Evolutionary conservation across 2,113 vertebrate genomes (phyloP).

Genomic region (Ciconia boyciana): DNA sequence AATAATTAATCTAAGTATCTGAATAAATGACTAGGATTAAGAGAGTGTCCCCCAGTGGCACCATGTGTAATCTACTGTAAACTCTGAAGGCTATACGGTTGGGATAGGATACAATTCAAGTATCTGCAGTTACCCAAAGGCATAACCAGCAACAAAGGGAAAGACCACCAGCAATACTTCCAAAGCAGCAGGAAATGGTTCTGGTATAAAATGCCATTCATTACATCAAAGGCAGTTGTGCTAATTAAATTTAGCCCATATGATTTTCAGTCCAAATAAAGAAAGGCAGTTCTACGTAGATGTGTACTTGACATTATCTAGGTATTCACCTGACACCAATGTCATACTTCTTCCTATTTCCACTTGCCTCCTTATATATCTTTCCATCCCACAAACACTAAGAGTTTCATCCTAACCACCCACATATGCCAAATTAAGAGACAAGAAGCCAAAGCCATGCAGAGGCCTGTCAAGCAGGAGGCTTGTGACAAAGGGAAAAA

Average conservation of each 20-base stretch:
- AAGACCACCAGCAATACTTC: not conserved
- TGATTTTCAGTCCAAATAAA: not conserved
- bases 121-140: not conserved
- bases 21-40: conserved; percentile 42
- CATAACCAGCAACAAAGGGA: not conserved
- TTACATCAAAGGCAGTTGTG: not conserved
- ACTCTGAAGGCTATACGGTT: not conserved
- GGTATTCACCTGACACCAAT: not conserved
- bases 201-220: not conserved
- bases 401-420: conserved; percentile 3
- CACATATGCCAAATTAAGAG: not conserved
- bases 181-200: not conserved
- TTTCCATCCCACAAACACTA: not conserved
- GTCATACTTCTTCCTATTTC: not conserved
- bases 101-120: not conserved
- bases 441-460: not conserved
- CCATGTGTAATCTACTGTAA: not conserved
- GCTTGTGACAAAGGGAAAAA: not conserved
- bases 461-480: not conserved
- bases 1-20: conserved; percentile 19
- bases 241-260: not conserved
- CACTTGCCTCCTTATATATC: not conserved
- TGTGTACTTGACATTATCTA: not conserved
- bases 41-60: not conserved
- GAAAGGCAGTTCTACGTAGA: not conserved